These are phyloP conservation scores for Lordiphosa fenestrarum DNA, from an alignment of 2,888 invertebrate species.

Conservation along the genomic window DNA sequence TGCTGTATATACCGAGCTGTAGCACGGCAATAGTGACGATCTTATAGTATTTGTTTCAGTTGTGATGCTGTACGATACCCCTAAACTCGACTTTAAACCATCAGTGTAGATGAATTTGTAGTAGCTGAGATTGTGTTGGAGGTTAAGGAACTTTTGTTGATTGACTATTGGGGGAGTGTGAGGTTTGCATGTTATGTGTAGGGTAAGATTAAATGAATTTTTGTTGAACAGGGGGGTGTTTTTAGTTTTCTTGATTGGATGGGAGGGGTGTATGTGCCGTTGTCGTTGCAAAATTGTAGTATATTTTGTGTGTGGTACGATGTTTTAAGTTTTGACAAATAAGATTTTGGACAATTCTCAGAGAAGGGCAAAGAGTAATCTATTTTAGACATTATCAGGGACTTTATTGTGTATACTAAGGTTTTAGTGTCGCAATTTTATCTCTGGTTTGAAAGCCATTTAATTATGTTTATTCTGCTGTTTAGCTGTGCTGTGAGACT, in stretches of 20 bases:
- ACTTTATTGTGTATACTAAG: no score
- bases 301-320: no score
- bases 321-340: no score
- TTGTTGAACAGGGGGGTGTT: constrained; percentile 1
- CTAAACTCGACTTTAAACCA: constrained; percentile 1
- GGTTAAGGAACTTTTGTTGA: not conserved
- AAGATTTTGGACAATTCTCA: no score
- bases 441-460: no score
- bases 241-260: not conserved
- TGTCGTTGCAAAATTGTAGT: no score
- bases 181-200: not conserved
- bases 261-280: not conserved
- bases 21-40: not conserved
- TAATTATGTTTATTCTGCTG: no score
- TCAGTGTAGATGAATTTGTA: constrained; percentile 3
- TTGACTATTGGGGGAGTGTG: not conserved
- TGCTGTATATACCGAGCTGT: not conserved
- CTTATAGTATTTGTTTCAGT: constrained; percentile 17
- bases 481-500: no score
- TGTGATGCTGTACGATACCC: constrained; percentile 6
- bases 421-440: no score
- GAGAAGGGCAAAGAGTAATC: no score
- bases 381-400: no score
- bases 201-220: not conserved
- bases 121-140: not conserved